phyloP scores from a whole-genome alignment of 1,140 invertebrate genomes.

The Polyergus mexicanus region DNA sequence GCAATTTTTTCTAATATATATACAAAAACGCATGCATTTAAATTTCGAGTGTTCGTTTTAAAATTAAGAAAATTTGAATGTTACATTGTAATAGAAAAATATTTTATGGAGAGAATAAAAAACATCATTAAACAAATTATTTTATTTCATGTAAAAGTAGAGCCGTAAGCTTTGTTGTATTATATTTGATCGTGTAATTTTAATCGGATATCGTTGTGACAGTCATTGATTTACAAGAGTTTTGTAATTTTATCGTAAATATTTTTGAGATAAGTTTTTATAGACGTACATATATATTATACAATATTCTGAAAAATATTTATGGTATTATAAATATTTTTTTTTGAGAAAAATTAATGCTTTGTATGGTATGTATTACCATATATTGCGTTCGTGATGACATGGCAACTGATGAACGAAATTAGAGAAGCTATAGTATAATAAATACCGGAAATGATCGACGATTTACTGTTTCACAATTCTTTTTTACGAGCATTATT shows the following conservation, averaged over 20 bases:
- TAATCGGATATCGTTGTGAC: not conserved
- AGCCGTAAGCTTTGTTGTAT: not conserved
- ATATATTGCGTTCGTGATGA: not conserved
- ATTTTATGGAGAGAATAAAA: not conserved
- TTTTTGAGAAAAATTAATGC: not conserved
- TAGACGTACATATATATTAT: not conserved
- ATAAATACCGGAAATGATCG: not conserved
- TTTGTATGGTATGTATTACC: not conserved
- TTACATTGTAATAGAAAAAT: not conserved
- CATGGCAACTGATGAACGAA: not conserved
- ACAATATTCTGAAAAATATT: not conserved
- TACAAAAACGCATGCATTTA: not conserved
- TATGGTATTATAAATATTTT: not conserved
- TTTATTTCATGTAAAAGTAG: not conserved
- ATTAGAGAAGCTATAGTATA: conserved; percentile 16
- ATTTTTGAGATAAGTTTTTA: not conserved
- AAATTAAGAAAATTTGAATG: not conserved
- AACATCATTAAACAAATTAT: not conserved
- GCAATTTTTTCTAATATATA: not conserved
- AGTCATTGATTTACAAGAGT: not conserved
- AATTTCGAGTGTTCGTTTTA: not conserved
- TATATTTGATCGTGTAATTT: not conserved
- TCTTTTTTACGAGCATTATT: conserved; percentile 6
- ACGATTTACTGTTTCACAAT: not conserved
- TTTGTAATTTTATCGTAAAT: not conserved